Percentiles rank a stretch among this genome's conserved stretches.
These are phyloP conservation scores for Neoniphon sammara DNA, from an alignment of 2,797 vertebrate species.

Conservation along the genomic window DNA sequence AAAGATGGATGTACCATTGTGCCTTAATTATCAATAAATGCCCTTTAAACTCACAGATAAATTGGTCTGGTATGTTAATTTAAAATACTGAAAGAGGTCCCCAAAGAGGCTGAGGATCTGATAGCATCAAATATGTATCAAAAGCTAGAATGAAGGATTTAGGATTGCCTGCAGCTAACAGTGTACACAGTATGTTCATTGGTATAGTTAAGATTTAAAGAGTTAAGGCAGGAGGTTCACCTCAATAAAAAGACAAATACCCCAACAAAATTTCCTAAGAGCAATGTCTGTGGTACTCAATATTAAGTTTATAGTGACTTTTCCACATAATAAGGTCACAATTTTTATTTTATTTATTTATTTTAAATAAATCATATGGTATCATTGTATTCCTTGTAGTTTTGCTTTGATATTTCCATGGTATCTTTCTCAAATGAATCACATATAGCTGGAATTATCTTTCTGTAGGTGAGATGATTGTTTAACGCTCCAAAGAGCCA, in stretches of 20 bases:
- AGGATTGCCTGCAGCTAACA: not conserved
- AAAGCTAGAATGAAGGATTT: not conserved
- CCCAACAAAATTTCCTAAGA: no score
- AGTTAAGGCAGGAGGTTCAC: no score
- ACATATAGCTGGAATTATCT: no score
- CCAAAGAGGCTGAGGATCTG: not conserved
- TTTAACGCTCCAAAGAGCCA: no score
- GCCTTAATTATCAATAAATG: constrained; percentile 75
- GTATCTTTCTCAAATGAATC: not conserved
- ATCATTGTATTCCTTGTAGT: not conserved
- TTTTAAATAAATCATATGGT: not conserved
- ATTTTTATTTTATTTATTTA: no score
- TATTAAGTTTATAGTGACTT: not conserved
- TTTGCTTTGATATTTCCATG: not conserved
- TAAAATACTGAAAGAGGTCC: no score
- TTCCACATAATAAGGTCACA: not conserved
- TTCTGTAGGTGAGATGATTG: no score
- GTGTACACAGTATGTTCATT: not conserved
- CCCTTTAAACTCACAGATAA: constrained; percentile 15
- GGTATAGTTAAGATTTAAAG: no score
- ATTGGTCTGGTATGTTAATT: no score
- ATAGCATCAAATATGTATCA: not conserved
- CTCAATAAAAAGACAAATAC: no score
- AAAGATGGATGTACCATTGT: constrained; percentile 52
- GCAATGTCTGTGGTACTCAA: not conserved